Base-by-base conservation (phyloP, 1,140 invertebrate species). In the Drosophila virilis region DNA sequence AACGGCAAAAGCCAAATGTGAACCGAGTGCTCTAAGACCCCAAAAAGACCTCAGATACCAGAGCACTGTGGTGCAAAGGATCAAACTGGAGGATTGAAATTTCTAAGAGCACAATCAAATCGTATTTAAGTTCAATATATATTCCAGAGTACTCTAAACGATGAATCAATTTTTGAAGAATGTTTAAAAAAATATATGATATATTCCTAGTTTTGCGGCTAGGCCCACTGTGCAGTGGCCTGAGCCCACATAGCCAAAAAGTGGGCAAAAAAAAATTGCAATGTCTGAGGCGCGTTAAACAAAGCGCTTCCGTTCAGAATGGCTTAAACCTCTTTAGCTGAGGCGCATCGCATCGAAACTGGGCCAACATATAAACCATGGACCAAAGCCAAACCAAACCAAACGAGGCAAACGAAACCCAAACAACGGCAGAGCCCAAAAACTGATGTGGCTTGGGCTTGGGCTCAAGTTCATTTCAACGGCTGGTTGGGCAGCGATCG, bases 291-390 rank as follows among this genome's bases (percentile, higher is more conserved):
- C 75, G 78, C 75, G 78, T 78, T 78, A 80, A 75, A 80, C 78
- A 80, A 80, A 80, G 78, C 78, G 71, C 78, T 80, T 80, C 78
- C 78, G 78, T 80, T 80, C 72, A 74, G 71, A 78, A 72, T 75
- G 65, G 67, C 67, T 74, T 71, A 68, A 61, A 70, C 50, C 72
- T 59, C 42, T 60, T 62, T 42, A 40, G 43, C 58, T 50, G 54
- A 38, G 65, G 8, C 60, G 58, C 51, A 67, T 54, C 61, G 58
- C 64, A 66, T 60, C 33, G 65, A 48, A 80, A 78, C 75, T 80
- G 76, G 76, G 78, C 60, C 78, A 78, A 67, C 75, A 62, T 59
- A 74, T 74, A 74, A 74, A 80, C 65, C 75, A 78, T 74, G 71
- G 78, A 74, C 70, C 59, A 77, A 68, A 57, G 35, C 37, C 51